A percentile compares a stretch with the other conserved stretches of the same genome.
These are phyloP conservation scores for Nebria brevicollis DNA, from an alignment of 2,888 invertebrate species.

Conservation along the genomic window DNA sequence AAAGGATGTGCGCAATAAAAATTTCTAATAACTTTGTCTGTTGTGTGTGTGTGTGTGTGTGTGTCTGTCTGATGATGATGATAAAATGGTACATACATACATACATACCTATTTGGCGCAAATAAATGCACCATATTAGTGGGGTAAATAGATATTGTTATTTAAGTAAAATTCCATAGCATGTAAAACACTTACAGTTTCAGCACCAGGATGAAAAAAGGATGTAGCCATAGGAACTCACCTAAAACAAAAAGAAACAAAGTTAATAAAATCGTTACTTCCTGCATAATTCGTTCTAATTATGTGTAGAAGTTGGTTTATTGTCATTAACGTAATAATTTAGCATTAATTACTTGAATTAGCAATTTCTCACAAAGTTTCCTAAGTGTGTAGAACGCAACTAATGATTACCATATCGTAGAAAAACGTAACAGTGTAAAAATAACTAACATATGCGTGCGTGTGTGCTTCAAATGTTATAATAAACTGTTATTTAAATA, in stretches of 20 bases:
- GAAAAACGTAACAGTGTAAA: too few species aligned
- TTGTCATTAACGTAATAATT: not conserved
- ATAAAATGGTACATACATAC: not conserved
- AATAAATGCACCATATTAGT: too few species aligned
- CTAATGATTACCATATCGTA: not conserved
- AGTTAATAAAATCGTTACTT: not conserved
- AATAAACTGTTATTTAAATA: not conserved
- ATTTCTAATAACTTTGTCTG: slow-evolving; percentile 47
- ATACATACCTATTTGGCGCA: too few species aligned
- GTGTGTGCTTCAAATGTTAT: not conserved
- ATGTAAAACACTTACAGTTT: not conserved
- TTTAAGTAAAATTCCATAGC: too few species aligned
- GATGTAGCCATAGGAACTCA: not conserved
- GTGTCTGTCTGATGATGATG: not conserved
- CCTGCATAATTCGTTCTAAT: not conserved
- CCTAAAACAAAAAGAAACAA: not conserved
- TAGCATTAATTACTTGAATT: not conserved
- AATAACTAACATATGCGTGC: not conserved
- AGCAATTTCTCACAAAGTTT: not conserved
- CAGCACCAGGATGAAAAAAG: not conserved
- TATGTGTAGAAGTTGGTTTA: not conserved
- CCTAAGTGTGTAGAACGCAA: not conserved
- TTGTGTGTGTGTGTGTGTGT: not conserved
- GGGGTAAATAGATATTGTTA: too few species aligned
- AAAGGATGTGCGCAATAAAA: slow-evolving; percentile 54